These are phyloP conservation scores for Seriola aureovittata DNA, from an alignment of 2,113 vertebrate genomes.

Conservation along the genomic window DNA sequence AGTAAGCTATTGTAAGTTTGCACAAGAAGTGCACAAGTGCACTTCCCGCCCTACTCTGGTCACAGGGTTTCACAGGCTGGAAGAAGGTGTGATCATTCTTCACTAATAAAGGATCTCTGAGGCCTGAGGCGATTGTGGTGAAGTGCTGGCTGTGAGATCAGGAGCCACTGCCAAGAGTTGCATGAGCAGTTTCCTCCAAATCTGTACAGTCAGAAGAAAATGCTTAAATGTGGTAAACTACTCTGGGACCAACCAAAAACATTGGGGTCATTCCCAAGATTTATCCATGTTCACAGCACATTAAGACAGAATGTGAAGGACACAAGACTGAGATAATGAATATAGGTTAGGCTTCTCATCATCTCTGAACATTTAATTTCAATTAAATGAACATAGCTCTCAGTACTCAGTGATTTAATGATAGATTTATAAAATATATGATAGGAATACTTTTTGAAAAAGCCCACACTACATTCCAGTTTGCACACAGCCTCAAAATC, in stretches of 20 bases:
- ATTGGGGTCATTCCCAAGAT: not conserved
- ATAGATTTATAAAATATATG: not conserved
- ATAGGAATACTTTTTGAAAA: not conserved
- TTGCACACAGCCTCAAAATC: not conserved
- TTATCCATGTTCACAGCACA: not conserved
- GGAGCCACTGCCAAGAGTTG: slow-evolving; percentile 33
- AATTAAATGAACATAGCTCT: not conserved
- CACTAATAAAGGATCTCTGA: slow-evolving; percentile 38
- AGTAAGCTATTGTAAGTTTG: not conserved
- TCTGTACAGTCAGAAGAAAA: not conserved
- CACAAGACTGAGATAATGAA: not conserved
- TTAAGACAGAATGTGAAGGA: not conserved
- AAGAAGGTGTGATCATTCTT: not conserved
- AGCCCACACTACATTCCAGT: not conserved
- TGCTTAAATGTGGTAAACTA: not conserved
- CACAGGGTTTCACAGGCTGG: not conserved
- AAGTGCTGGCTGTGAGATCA: slow-evolving; percentile 18
- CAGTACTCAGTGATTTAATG: not conserved
- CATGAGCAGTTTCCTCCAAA: slow-evolving; percentile 40
- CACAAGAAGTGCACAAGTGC: not conserved
- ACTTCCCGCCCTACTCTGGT: not conserved
- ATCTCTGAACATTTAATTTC: not conserved
- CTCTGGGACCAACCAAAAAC: not conserved
- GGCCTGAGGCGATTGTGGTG: not conserved
- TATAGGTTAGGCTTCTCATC: not conserved